A percentile compares a stretch with the other conserved stretches of the same genome.
These are phyloP conservation scores for Mormyrus lacerda DNA, from an alignment of 2,113 vertebrate species.

Conservation along the genomic window DNA sequence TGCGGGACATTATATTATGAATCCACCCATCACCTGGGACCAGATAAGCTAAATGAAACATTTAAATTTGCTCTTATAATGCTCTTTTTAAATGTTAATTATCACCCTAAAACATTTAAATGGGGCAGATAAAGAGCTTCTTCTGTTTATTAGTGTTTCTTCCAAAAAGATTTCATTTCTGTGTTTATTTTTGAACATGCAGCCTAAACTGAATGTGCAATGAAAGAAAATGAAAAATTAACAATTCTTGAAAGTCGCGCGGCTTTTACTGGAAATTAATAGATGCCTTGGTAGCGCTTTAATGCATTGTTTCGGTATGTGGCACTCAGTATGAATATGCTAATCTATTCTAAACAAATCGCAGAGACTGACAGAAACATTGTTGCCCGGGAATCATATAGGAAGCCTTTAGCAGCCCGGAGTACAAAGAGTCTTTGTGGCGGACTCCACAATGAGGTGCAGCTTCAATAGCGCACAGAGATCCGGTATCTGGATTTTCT, in stretches of 20 bases:
- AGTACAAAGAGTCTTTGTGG: not conserved
- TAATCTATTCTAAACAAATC: conserved; percentile 33
- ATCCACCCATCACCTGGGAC: not conserved
- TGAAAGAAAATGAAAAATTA: conserved; percentile 45
- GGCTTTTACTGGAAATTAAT: conserved; percentile 52
- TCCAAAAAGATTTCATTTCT: conserved; percentile 38
- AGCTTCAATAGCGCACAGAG: not conserved
- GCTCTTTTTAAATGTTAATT: conserved; percentile 33
- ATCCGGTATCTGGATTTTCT: not conserved
- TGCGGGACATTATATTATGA: conserved; percentile 25
- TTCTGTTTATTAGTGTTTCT: conserved; percentile 37
- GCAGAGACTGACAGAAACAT: conserved; percentile 24
- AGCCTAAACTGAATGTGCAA: conserved; percentile 29
- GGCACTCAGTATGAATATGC: conserved; percentile 37
- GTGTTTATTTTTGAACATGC: conserved; percentile 34
- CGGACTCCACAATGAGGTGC: not conserved
- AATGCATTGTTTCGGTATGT: conserved; percentile 27
- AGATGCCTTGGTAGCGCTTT: conserved; percentile 45
- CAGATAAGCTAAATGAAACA: not conserved
- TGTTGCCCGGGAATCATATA: conserved; percentile 35
- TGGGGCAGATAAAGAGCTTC: conserved; percentile 12
- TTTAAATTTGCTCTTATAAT: conserved; percentile 23
- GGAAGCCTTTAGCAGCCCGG: not conserved
- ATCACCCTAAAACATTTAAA: conserved; percentile 27
- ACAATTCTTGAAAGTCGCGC: conserved; percentile 32